Evolutionary conservation across 2,888 invertebrate genomes (phyloP).

Genomic region (Maniola hyperantus): DNA sequence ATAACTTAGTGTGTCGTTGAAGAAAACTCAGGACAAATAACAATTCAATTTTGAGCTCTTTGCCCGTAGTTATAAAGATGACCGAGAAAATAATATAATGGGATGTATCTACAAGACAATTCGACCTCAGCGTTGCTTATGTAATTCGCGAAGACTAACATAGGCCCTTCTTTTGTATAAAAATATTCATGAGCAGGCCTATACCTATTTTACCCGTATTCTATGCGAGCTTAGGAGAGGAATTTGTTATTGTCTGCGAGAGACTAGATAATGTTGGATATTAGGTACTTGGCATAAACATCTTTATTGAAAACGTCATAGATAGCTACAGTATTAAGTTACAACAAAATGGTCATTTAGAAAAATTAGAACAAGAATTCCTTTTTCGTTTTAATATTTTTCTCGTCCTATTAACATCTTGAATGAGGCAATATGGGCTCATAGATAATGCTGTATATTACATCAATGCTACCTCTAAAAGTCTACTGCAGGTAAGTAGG

Average conservation of each 20-base stretch:
- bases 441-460: too few relatives aligned
- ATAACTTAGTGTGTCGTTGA: background rate
- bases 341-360: background rate
- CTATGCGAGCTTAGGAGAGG: conserved; percentile 7
- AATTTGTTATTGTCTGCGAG: conserved; percentile 12
- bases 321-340: background rate
- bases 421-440: too few relatives aligned
- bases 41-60: conserved; percentile 16
- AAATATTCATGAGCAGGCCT: conserved; percentile 26
- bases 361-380: too few relatives aligned
- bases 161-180: conserved; percentile 30
- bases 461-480: too few relatives aligned
- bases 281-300: background rate
- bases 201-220: background rate
- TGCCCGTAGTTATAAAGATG: background rate
- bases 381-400: too few relatives aligned
- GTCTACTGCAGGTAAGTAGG: too few relatives aligned
- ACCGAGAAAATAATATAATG: conserved; percentile 7
- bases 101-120: conserved; percentile 12
- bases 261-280: background rate
- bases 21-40: conserved; percentile 6
- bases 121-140: conserved; percentile 41
- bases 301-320: background rate
- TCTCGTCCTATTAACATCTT: too few relatives aligned
- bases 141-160: conserved; percentile 34